phyloP scores from a whole-genome alignment of 92 coral and sea anemone species.

The Micromussa lordhowensis region DNA sequence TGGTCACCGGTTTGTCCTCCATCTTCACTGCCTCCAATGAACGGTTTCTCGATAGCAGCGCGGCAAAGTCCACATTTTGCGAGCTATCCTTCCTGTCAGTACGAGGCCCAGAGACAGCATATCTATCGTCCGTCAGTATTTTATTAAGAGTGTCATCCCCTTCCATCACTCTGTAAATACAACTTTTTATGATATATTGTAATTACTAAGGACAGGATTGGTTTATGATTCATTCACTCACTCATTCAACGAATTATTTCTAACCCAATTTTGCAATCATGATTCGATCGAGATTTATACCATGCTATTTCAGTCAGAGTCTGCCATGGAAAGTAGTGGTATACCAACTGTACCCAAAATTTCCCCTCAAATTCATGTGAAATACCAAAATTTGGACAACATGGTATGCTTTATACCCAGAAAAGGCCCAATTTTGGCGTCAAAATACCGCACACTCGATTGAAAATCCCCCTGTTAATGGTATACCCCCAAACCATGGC shows the following conservation, averaged over 20 bases:
- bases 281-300: neutral
- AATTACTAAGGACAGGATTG: neutral
- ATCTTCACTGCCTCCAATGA: constrained; percentile 22
- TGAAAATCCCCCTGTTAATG: too few relatives aligned
- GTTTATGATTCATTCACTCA: neutral
- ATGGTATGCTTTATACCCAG: too few relatives aligned
- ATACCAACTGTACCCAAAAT: too few relatives aligned
- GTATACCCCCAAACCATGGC: too few relatives aligned
- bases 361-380: too few relatives aligned
- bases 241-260: neutral
- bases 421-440: too few relatives aligned
- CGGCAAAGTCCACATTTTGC: constrained; percentile 25
- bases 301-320: too few relatives aligned
- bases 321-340: too few relatives aligned
- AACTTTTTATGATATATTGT: neutral
- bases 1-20: constrained; percentile 29
- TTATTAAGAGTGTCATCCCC: neutral
- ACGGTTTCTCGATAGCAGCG: constrained; percentile 17
- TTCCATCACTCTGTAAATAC: neutral
- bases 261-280: neutral
- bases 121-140: constrained; percentile 18
- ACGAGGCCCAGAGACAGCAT: constrained; percentile 5
- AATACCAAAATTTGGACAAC: too few relatives aligned
- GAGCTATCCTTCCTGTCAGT: constrained; percentile 41
- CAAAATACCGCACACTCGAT: too few relatives aligned